Evolutionary conservation across 2,797 vertebrate species (phyloP).

Genomic region (Pelodytes ibericus): DNA sequence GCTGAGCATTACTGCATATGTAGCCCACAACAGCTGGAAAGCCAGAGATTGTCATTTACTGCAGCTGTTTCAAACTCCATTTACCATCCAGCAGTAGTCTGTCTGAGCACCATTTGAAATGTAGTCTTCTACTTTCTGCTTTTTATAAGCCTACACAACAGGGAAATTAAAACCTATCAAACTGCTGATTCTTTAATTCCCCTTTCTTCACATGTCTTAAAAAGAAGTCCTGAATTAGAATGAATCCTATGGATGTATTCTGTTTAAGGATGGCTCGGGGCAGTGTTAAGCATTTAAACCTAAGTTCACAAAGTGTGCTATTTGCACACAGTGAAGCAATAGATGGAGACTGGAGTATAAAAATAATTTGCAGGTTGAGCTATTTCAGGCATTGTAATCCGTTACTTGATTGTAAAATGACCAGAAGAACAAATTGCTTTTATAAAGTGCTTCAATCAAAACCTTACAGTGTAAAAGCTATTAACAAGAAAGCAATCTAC

Average conservation of each 20-base stretch:
- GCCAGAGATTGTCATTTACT: too few relatives aligned
- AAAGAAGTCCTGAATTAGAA: neutral
- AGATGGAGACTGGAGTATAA: neutral
- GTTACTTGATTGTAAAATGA: neutral
- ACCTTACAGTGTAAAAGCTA: neutral
- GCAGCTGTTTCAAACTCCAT: too few relatives aligned
- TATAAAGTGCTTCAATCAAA: neutral
- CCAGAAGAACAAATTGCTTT: neutral
- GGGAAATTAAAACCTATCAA: too few relatives aligned
- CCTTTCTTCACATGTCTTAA: neutral
- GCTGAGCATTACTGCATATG: too few relatives aligned
- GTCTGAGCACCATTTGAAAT: too few relatives aligned
- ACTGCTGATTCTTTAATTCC: too few relatives aligned
- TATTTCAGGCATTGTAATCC: neutral
- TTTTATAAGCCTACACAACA: too few relatives aligned
- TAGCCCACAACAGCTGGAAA: too few relatives aligned
- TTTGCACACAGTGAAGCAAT: neutral
- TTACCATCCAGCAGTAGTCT: too few relatives aligned
- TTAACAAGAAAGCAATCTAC: neutral
- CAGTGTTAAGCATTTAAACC: neutral
- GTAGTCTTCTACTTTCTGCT: too few relatives aligned
- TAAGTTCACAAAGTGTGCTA: neutral
- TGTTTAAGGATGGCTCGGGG: neutral
- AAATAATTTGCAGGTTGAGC: neutral
- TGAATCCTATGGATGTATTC: neutral